Evolutionary conservation across 2,797 vertebrate genomes (phyloP).

Genomic region (Champsocephalus gunnari): DNA sequence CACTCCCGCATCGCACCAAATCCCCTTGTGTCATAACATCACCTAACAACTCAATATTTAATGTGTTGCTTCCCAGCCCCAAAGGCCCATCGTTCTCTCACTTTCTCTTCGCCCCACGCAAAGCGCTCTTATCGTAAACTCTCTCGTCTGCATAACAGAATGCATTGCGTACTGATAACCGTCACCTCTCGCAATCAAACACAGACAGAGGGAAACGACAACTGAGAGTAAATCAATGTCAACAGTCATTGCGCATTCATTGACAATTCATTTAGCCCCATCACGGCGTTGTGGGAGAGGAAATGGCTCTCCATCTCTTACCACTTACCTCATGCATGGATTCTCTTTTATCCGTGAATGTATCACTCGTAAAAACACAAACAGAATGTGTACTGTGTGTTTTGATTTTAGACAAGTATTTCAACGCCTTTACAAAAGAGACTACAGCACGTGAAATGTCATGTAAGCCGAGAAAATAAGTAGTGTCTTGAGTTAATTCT

Average conservation of each 20-base stretch:
- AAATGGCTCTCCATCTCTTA: conserved; percentile 56
- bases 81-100: conserved; percentile 35
- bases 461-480: neutral
- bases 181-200: conserved; percentile 43
- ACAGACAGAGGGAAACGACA: conserved; percentile 33
- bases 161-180: conserved; percentile 47
- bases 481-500: neutral
- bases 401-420: neutral
- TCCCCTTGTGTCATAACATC: conserved; percentile 12
- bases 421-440: neutral
- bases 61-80: conserved; percentile 28
- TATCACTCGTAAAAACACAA: neutral
- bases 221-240: conserved; percentile 60
- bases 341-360: conserved; percentile 41
- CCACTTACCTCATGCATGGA: conserved; percentile 47
- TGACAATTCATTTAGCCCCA: conserved; percentile 66
- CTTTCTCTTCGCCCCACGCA: conserved; percentile 7
- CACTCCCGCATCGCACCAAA: conserved; percentile 6
- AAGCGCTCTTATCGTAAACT: conserved; percentile 48
- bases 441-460: neutral
- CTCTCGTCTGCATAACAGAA: conserved; percentile 46
- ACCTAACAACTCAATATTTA: conserved; percentile 38
- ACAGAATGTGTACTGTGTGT: neutral
- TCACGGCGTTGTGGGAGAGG: conserved; percentile 39
- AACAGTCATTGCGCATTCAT: conserved; percentile 67